Conservation (phyloP, 2,113 vertebrate genomes). For the Oryzias celebensis region DNA sequence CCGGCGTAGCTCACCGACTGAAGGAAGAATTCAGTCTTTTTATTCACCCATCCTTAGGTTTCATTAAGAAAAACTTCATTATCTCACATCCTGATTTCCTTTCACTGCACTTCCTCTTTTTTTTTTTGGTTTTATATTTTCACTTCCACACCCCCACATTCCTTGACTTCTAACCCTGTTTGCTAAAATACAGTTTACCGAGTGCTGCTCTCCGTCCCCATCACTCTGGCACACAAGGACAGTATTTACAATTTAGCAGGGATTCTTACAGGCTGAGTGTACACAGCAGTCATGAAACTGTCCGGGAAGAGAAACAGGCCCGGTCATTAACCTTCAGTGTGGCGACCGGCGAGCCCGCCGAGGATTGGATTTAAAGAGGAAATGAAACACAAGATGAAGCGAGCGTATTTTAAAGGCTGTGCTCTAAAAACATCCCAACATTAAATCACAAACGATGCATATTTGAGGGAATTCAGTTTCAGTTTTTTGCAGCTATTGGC, state of each 20-base stretch:
- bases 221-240: constrained; percentile 38
- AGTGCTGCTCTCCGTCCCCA: constrained; percentile 34
- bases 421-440: background rate
- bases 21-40: constrained; percentile 53
- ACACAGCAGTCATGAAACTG: constrained; percentile 48
- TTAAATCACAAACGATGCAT: too few species aligned
- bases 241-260: constrained; percentile 45
- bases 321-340: constrained; percentile 40
- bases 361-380: constrained; percentile 21
- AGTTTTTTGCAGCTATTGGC: too few species aligned
- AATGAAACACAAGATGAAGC: background rate
- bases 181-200: constrained; percentile 38
- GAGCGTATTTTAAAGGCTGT: background rate
- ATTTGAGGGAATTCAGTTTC: too few species aligned
- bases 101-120: too few species aligned
- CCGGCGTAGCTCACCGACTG: constrained; percentile 59
- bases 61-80: too few species aligned
- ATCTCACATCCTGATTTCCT: too few species aligned
- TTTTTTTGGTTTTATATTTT: constrained; percentile 25
- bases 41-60: too few species aligned
- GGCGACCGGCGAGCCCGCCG: constrained; percentile 8
- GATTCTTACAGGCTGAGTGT: constrained; percentile 38
- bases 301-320: constrained; percentile 43
- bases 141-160: constrained; percentile 34
- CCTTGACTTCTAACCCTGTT: constrained; percentile 6